Percentiles rank a stretch among this genome's conserved stretches.
phyloP scores from a whole-genome alignment of 1,140 invertebrate species.

The Dreissena rostriformis region DNA sequence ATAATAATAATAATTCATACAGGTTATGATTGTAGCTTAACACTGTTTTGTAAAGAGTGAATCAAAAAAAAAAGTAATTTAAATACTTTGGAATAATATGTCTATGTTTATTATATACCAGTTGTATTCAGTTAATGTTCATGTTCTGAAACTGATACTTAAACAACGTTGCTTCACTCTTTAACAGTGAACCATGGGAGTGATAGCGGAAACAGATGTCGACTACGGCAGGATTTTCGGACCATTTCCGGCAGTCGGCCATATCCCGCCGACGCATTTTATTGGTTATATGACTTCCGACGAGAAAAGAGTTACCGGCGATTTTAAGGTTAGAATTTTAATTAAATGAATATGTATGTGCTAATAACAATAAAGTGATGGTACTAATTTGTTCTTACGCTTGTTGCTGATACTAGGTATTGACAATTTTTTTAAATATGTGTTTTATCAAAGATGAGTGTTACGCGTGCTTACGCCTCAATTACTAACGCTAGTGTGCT shows the following conservation, averaged over 20 bases:
- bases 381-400: neutral
- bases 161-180: neutral
- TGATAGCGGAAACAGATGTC: constrained; percentile 73
- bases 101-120: neutral
- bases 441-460: neutral
- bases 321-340: constrained; percentile 72
- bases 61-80: neutral
- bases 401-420: neutral
- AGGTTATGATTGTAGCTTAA: neutral
- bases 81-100: neutral
- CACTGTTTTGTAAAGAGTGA: neutral
- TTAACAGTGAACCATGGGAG: constrained; percentile 65
- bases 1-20: no score
- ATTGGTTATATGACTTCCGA: constrained; percentile 78
- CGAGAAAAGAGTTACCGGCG: constrained; percentile 64
- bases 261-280: constrained; percentile 73
- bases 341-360: neutral
- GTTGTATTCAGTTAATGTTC: neutral
- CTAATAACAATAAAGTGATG: neutral
- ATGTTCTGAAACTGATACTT: neutral
- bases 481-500: no score
- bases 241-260: constrained; percentile 74
- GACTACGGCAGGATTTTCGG: constrained; percentile 78
- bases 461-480: neutral
- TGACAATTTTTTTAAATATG: neutral